These are phyloP conservation scores for Melinaea menophilus DNA, from an alignment of 2,888 invertebrate genomes.

Conservation along the genomic window DNA sequence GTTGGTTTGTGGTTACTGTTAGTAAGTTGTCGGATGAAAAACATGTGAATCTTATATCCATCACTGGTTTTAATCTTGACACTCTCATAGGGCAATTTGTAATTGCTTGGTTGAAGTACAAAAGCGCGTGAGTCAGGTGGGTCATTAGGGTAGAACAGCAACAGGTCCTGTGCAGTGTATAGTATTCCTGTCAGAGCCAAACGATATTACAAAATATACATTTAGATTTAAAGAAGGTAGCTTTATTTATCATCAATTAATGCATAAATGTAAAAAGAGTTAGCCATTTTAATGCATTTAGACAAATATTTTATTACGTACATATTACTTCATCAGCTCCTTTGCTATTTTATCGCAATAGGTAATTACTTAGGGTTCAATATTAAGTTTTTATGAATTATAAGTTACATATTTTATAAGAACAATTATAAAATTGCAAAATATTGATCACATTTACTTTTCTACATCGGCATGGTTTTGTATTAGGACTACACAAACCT, in stretches of 20 bases:
- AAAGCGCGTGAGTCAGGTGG: conserved; percentile 93
- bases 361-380: too few relatives aligned
- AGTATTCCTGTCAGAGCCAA: conserved; percentile 79
- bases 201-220: conserved; percentile 9
- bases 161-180: conserved; percentile 90
- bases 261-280: too few relatives aligned
- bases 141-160: conserved; percentile 93
- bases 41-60: conserved; percentile 88
- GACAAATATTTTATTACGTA: too few relatives aligned
- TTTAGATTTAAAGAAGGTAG: not conserved
- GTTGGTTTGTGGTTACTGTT: conserved; percentile 86
- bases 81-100: conserved; percentile 92
- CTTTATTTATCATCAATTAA: too few relatives aligned
- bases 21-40: conserved; percentile 86
- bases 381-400: too few relatives aligned
- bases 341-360: too few relatives aligned
- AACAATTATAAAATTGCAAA: too few relatives aligned
- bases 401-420: too few relatives aligned
- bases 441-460: too few relatives aligned
- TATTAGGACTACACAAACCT: not conserved
- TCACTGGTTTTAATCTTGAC: conserved; percentile 83
- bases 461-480: too few relatives aligned
- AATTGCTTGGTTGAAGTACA: conserved; percentile 91
- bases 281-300: too few relatives aligned
- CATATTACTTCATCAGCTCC: too few relatives aligned